phyloP scores from a whole-genome alignment of 2,888 invertebrate genomes.

The Scrobipalpa atriplicella region DNA sequence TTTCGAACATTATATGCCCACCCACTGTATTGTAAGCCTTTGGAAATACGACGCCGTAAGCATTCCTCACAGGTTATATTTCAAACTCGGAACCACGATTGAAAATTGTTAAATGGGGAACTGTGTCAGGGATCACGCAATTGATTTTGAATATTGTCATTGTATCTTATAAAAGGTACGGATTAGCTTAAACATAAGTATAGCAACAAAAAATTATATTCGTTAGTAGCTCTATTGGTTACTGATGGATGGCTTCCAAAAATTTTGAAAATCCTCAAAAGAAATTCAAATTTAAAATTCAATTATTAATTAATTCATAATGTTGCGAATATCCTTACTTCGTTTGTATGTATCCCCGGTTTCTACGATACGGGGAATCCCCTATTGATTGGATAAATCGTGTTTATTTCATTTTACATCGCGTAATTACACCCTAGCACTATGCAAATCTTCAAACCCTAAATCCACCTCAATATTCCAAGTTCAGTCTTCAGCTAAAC shows the following conservation, averaged over 20 bases:
- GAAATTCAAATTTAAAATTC: too few relatives aligned
- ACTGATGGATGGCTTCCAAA: too few relatives aligned
- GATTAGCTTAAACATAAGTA: too few relatives aligned
- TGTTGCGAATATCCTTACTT: background rate
- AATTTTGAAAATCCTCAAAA: too few relatives aligned
- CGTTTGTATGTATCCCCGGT: slow-evolving; percentile 4
- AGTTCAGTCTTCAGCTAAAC: slow-evolving; percentile 5
- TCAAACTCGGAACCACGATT: slow-evolving; percentile 1
- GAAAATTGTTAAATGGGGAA: background rate
- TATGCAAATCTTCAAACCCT: background rate
- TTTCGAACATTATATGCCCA: slow-evolving; percentile 12
- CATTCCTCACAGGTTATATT: slow-evolving; percentile 17
- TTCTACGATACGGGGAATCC: slow-evolving; percentile 7
- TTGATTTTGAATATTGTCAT: background rate
- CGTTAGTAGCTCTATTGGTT: too few relatives aligned
- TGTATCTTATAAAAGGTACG: background rate
- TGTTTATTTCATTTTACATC: slow-evolving; percentile 9
- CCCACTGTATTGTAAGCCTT: slow-evolving; percentile 21
- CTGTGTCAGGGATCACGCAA: background rate
- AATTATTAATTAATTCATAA: too few relatives aligned
- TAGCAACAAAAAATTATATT: too few relatives aligned
- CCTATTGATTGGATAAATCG: background rate
- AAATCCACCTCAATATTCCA: background rate
- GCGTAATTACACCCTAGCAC: background rate
- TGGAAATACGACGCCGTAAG: slow-evolving; percentile 16